A percentile compares a stretch with the other conserved stretches of the same genome.
Conservation (phyloP, 2,113 vertebrate genomes). For the Cyphomyrus discorhynchus region DNA sequence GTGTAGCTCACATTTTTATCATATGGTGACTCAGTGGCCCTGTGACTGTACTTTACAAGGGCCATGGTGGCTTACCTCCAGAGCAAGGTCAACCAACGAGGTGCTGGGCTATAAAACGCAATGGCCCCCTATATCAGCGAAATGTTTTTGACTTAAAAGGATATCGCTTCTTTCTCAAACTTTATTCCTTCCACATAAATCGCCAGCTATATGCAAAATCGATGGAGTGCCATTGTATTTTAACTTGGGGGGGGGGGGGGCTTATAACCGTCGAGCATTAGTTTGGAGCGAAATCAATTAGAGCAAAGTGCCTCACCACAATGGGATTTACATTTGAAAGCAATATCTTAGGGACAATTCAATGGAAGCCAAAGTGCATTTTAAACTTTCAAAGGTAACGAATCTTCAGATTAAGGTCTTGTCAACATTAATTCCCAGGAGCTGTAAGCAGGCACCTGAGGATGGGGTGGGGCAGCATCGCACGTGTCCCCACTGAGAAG, state of each 20-base stretch:
- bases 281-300: slow-evolving; percentile 9
- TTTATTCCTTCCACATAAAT: slow-evolving; percentile 7
- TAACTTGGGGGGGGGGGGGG: background rate
- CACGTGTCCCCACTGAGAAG: background rate
- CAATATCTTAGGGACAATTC: slow-evolving; percentile 9
- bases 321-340: slow-evolving; percentile 9
- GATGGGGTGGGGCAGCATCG: background rate
- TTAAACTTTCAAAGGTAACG: slow-evolving; percentile 11
- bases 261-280: background rate
- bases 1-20: slow-evolving; percentile 1
- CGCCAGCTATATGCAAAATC: slow-evolving; percentile 9
- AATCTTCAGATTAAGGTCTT: slow-evolving; percentile 1
- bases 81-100: background rate
- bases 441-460: background rate
- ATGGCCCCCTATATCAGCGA: background rate
- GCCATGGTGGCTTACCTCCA: background rate
- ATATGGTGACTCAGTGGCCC: background rate
- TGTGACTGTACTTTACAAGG: background rate
- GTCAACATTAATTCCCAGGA: slow-evolving; percentile 5
- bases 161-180: background rate
- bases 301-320: background rate
- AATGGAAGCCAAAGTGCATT: background rate
- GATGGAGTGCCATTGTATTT: slow-evolving; percentile 1
- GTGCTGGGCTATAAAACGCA: background rate
- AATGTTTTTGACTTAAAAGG: slow-evolving; percentile 4